Percentiles rank a stretch among this genome's conserved stretches.
Conservation (phyloP, 2,113 vertebrate genomes). For the Ammodytes marinus region DNA sequence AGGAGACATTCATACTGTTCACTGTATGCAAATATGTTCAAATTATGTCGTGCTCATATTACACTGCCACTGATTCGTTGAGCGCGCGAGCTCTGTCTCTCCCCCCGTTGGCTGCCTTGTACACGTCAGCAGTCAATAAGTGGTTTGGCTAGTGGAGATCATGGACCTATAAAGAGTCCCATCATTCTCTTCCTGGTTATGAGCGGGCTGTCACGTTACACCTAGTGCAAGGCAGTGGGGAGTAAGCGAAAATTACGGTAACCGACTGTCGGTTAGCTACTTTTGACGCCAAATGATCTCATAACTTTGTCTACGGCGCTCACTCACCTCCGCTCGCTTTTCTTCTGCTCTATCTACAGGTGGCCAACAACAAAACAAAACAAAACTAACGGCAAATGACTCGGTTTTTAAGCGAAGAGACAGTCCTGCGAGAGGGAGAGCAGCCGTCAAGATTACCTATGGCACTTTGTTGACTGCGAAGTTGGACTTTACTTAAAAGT, state of each 20-base stretch:
- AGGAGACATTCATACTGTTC: background rate
- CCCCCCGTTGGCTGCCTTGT: slow-evolving; percentile 69
- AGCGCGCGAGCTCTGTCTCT: slow-evolving; percentile 39
- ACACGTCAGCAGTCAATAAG: slow-evolving; percentile 84
- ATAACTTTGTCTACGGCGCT: fast-evolving
- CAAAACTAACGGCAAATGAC: slow-evolving; percentile 4
- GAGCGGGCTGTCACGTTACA: slow-evolving; percentile 53
- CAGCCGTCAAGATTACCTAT: slow-evolving; percentile 8
- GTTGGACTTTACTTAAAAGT: background rate
- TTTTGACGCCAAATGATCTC: background rate
- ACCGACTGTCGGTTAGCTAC: background rate
- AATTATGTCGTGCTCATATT: slow-evolving; percentile 48
- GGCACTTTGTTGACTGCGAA: slow-evolving; percentile 22
- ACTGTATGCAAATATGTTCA: background rate
- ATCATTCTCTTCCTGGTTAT: slow-evolving; percentile 76
- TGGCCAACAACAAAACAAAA: slow-evolving; percentile 2
- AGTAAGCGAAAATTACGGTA: too few relatives aligned
- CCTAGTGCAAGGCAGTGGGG: slow-evolving; percentile 52
- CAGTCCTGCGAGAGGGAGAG: background rate
- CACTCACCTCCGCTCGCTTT: background rate
- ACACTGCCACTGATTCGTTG: slow-evolving; percentile 63
- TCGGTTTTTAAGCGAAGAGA: background rate
- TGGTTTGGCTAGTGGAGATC: slow-evolving; percentile 34
- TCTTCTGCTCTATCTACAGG: slow-evolving; percentile 39
- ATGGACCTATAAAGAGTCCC: background rate